Evolutionary conservation across 2,113 vertebrate species (phyloP), one percentile per base, ranked within the genome.

Genomic region (Ovibos moschatus): DNA sequence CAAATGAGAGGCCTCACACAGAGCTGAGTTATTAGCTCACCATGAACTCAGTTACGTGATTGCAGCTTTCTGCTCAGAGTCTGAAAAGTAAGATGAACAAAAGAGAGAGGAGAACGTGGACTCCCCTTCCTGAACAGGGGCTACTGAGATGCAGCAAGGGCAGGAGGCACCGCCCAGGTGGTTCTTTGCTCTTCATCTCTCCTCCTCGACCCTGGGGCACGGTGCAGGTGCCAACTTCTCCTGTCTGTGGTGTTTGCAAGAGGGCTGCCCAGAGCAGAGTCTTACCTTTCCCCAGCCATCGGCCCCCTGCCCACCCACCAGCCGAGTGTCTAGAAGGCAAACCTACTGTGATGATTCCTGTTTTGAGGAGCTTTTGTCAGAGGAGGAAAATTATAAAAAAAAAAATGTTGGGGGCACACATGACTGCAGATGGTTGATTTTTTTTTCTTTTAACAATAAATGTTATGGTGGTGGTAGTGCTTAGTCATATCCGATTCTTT

Each of bases 191-290:
- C 47, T 33, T 50, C 47, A 51, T 51, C 78, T 51, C 47, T 82
- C 47, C 19, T 14, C 78, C 71, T 2, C 7, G 84, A 13, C 67
- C 33, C 14, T 13, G 25, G 33, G 27, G 62, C 1, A 1, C 2
- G 1, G 27, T 6, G 0, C 0, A 3, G 90, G 14, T 6, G 5
- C 36, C 33, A 7, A 7, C 27, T 10, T 40, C 60, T 33, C 40
- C 3, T 1, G 3, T 60, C 86, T 21, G 13, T 8, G 1, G 7
- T 2, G 5, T 71, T 81, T 51, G 27, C 47, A 28, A 25, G 62
- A 7, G 30, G 1, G 23, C 78, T 47, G 62, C 33, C 36, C 11
- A 1, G 60, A n/a, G 86, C 36, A 23, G 64, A 47, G 40, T 15
- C 51, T 57, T 15, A 8, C 25, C 60, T 51, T 30, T 21, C 50